Percentiles rank a stretch among this genome's conserved stretches.
These are phyloP conservation scores for Lepilemur septentrionalis DNA, from an alignment of 2,797 vertebrate species.

Conservation along the genomic window DNA sequence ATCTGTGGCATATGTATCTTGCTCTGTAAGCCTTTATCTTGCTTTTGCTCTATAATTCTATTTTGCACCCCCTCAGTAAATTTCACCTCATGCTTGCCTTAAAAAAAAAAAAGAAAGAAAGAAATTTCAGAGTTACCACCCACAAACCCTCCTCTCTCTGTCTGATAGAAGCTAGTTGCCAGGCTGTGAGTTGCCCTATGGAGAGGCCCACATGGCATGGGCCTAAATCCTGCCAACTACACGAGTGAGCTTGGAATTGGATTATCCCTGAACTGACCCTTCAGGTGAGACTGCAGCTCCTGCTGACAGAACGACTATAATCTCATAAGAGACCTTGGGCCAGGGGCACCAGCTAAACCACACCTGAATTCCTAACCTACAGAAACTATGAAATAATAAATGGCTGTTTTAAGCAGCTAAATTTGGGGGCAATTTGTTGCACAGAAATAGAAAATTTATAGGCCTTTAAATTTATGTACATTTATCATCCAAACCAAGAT, in stretches of 20 bases:
- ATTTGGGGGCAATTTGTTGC: not conserved
- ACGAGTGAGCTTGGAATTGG: not conserved
- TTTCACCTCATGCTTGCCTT: no score
- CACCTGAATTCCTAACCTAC: not conserved
- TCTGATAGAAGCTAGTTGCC: not conserved
- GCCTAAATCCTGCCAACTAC: slow-evolving; percentile 8
- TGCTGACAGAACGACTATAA: not conserved
- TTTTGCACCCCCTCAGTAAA: no score
- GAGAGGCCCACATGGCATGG: not conserved
- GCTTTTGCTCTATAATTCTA: no score
- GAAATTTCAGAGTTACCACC: not conserved
- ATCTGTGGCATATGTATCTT: no score
- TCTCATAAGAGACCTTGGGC: not conserved
- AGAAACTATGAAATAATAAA: slow-evolving; percentile 25
- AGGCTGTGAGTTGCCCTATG: not conserved
- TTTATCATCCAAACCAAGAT: slow-evolving; percentile 26
- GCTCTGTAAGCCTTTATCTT: no score
- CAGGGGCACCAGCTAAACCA: not conserved
- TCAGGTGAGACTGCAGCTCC: not conserved
- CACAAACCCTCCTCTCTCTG: not conserved
- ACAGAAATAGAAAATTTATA: not conserved
- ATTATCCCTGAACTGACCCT: not conserved
- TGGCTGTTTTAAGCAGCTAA: not conserved
- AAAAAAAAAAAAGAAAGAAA: no score
- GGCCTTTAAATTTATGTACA: not conserved